Conservation (phyloP, 1,140 invertebrate species). For the Drosophila grimshawi region DNA sequence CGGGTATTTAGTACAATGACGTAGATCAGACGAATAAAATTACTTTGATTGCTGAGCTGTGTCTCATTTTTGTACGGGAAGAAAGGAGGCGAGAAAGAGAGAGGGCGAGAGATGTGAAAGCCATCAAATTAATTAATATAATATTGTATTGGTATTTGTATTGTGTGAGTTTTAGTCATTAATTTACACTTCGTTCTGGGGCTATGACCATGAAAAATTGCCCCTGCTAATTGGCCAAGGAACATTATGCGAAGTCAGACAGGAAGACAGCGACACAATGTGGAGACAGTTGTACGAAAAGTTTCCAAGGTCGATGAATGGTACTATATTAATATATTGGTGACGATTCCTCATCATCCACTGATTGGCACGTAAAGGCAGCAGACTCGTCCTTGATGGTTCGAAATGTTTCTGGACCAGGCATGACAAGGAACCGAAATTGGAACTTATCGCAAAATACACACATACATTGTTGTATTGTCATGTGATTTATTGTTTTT, state of each 20-base stretch:
- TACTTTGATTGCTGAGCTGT: constrained; percentile 14
- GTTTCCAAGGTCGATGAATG: neutral
- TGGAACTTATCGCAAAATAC: neutral
- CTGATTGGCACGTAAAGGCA: neutral
- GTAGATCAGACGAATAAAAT: constrained; percentile 1
- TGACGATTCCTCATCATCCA: neutral
- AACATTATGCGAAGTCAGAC: neutral
- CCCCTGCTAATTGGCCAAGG: constrained; percentile 13
- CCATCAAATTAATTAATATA: neutral
- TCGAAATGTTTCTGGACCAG: neutral
- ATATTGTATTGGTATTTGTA: neutral
- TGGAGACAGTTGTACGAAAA: neutral
- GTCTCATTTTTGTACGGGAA: neutral
- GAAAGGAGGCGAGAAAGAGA: neutral
- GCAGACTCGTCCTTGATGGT: neutral
- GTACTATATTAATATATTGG: too few species aligned
- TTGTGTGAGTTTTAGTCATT: constrained; percentile 13
- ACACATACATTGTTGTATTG: neutral
- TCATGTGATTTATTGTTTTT: neutral
- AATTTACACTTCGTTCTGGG: constrained; percentile 6
- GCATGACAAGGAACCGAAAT: neutral
- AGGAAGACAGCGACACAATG: neutral
- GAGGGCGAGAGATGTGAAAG: neutral
- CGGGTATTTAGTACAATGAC: constrained; percentile 12
- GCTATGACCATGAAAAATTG: constrained; percentile 3